Evolutionary conservation across 2,888 invertebrate genomes (phyloP).

Genomic region (Oeneis ivallda): DNA sequence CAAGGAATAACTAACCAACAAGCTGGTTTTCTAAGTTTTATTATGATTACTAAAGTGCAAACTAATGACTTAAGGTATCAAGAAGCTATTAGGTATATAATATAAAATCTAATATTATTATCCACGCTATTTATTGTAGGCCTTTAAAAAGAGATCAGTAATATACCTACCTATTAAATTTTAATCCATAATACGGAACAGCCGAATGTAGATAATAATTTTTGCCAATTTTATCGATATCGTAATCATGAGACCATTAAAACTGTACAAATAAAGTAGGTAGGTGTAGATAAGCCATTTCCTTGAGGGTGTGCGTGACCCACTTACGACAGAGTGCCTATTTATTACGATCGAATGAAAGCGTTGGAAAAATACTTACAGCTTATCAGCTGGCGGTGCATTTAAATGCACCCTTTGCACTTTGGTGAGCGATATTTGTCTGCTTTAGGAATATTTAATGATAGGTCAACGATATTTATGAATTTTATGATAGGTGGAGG

Average conservation of each 20-base stretch:
- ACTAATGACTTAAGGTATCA: no score
- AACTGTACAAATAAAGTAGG: neutral
- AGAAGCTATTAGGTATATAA: no score
- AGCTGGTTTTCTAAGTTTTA: no score
- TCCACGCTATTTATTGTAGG: neutral
- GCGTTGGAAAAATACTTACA: neutral
- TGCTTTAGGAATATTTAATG: neutral
- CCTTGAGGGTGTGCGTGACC: constrained; percentile 14
- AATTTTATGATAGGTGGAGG: no score
- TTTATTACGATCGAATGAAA: constrained; percentile 3
- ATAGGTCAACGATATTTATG: neutral
- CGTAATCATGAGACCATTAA: constrained; percentile 4
- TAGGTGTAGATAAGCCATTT: constrained; percentile 9
- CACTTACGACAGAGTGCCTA: neutral
- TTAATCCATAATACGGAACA: neutral
- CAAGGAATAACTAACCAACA: no score
- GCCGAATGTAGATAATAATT: neutral
- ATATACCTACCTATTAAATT: no score
- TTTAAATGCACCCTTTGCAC: neutral
- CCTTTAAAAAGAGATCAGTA: neutral
- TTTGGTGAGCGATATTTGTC: neutral
- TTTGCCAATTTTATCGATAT: constrained; percentile 14
- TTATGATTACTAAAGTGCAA: no score
- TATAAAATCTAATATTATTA: no score
- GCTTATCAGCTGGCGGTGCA: neutral